These are phyloP conservation scores for Synergus gifuensis DNA, from an alignment of 2,888 invertebrate genomes.

Conservation along the genomic window DNA sequence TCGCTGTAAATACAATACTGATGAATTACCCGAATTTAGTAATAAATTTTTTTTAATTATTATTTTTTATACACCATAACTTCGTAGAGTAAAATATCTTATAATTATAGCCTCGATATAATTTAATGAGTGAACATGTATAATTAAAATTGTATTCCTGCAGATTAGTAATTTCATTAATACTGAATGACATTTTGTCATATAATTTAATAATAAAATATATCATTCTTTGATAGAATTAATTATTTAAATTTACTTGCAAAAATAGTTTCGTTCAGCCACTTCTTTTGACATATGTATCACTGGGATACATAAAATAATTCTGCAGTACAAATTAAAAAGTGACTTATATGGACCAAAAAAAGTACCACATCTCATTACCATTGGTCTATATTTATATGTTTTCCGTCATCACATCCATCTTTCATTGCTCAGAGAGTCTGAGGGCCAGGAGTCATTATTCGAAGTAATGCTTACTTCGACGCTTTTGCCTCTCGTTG, in stretches of 20 bases:
- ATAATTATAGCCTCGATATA: not conserved
- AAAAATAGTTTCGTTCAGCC: too few relatives aligned
- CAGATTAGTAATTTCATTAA: not conserved
- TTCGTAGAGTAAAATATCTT: not conserved
- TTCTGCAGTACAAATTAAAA: too few relatives aligned
- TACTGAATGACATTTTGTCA: not conserved
- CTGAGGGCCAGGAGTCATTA: not conserved
- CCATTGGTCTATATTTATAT: not conserved
- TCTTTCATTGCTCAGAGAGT: slow-evolving; percentile 1
- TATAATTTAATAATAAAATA: too few relatives aligned
- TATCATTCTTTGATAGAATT: too few relatives aligned
- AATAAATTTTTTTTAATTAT: too few relatives aligned
- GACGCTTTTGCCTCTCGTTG: slow-evolving; percentile 48
- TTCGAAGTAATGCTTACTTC: slow-evolving; percentile 9
- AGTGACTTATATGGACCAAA: not conserved
- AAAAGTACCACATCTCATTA: not conserved
- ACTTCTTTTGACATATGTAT: too few relatives aligned
- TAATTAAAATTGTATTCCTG: not conserved
- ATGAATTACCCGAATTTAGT: too few relatives aligned
- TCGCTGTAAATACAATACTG: too few relatives aligned
- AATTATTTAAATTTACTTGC: too few relatives aligned
- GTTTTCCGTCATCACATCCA: not conserved
- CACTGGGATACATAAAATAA: too few relatives aligned
- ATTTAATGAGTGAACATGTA: not conserved
- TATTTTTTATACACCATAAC: too few relatives aligned